Conservation (phyloP, 2,888 invertebrate genomes). For the Heliconius ismenius region DNA sequence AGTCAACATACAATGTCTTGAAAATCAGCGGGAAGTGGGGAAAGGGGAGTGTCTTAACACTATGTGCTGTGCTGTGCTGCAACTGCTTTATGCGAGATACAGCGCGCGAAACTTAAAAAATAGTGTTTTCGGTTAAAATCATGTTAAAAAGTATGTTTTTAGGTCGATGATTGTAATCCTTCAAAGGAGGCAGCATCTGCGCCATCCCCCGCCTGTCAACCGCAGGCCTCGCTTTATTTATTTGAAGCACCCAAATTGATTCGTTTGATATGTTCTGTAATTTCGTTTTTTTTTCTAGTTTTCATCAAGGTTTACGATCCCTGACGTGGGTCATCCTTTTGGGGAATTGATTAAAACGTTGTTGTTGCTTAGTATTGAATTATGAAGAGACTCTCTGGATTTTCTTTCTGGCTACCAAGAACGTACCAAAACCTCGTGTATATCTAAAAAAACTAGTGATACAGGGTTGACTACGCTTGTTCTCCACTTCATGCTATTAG, state of each 20-base stretch:
- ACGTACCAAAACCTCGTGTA: too few relatives aligned
- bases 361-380: neutral
- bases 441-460: too few relatives aligned
- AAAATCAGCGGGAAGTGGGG: too few relatives aligned
- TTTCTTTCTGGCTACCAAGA: too few relatives aligned
- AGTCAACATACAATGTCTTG: too few relatives aligned
- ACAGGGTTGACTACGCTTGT: too few relatives aligned
- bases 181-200: slow-evolving; percentile 61
- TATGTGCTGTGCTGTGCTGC: neutral
- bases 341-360: slow-evolving; percentile 9
- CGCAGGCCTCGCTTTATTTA: slow-evolving; percentile 58
- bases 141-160: slow-evolving; percentile 30
- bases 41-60: neutral
- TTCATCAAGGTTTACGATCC: slow-evolving; percentile 34
- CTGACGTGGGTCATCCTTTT: slow-evolving; percentile 30
- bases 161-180: slow-evolving; percentile 45
- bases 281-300: slow-evolving; percentile 43
- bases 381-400: too few relatives aligned
- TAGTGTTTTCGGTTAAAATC: neutral
- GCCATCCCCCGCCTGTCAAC: slow-evolving; percentile 71
- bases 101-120: neutral
- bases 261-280: slow-evolving; percentile 63
- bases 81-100: neutral
- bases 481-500: too few relatives aligned
- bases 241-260: slow-evolving; percentile 63